A percentile compares a stretch with the other conserved stretches of the same genome.
These are phyloP conservation scores for Nomada flava DNA, from an alignment of 2,888 invertebrate species.

Conservation along the genomic window DNA sequence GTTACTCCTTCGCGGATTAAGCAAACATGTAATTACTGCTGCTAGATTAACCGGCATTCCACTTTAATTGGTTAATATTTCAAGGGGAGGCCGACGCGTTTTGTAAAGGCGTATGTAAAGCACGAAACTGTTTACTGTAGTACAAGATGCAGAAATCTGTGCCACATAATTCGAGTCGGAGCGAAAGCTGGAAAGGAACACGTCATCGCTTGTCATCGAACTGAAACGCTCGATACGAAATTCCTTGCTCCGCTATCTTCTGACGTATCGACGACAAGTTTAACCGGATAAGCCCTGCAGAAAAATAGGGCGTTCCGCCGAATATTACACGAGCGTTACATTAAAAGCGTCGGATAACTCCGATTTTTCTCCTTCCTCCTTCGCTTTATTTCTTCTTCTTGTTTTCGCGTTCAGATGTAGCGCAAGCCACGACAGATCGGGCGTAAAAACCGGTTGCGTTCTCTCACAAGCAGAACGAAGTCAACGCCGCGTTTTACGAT, in stretches of 20 bases:
- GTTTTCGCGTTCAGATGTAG: conserved; percentile 10
- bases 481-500: conserved; percentile 35
- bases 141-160: conserved; percentile 41
- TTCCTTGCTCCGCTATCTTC: conserved; percentile 47
- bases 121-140: conserved; percentile 1
- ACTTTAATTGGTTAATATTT: conserved; percentile 16
- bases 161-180: conserved; percentile 26
- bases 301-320: conserved; percentile 40
- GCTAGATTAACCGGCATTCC: conserved; percentile 10
- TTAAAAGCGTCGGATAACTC: conserved; percentile 24
- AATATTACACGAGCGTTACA: conserved; percentile 30
- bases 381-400: not conserved
- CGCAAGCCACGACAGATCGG: conserved; percentile 19
- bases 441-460: conserved; percentile 43
- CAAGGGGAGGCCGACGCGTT: conserved; percentile 4
- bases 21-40: conserved; percentile 10
- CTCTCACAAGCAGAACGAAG: conserved; percentile 24
- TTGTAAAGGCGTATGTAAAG: conserved; percentile 1
- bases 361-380: not conserved
- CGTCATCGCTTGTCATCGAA: conserved; percentile 63
- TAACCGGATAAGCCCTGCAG: conserved; percentile 37
- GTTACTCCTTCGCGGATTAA: conserved; percentile 1
- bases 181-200: conserved; percentile 40
- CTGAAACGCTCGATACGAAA: conserved; percentile 71
- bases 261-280: conserved; percentile 54